Base-by-base conservation (phyloP, 2,797 vertebrate genomes). In the Aulostomus chinensis region DNA sequence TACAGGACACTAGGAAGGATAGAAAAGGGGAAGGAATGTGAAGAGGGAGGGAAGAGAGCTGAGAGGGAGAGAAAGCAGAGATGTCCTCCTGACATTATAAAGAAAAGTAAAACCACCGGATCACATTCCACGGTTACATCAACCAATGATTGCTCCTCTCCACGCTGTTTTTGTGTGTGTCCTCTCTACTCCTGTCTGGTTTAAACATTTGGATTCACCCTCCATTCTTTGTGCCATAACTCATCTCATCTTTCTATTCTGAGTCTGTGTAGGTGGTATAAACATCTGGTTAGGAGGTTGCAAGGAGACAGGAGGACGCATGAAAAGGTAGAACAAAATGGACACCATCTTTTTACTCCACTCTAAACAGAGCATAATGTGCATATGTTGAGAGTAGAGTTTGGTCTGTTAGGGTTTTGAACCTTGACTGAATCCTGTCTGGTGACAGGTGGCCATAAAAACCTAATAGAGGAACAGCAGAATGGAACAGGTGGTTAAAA, bases 361-460 rank as follows among this genome's bases (percentile, higher is more conserved):
- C 30, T 54, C 3, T 50, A 32, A 74, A 33, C 52, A 67, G 35
- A 55, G 18, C 53, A 26, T 11, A 32, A 41, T 41, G 34, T 50
- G 52, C 45, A 54, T 31, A 28, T 57, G 63, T 62, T 36, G 40
- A 58, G 66, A 67, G 60, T 14, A 30, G 55, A 38, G 45, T 71
- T 58, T 37, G 43, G 25, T 58, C 52, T 71, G 29, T 63, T 41
- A 54, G 31, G 30, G 49, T 32, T 59, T 50, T 74, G 54, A 80
- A 80, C 65, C 53, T 43, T 66, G 61, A 81, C 73, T 28, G 7
- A 43, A 32, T 58, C 53, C 64, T 17, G 63, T 68, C 48, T 81
- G 72, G 46, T 57, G 66, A 81, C 80, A 85, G 80, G 78, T 71
- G 79, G 68, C 55, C 58, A 69, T 88, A 70, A 84, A 85, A 80